Evolutionary conservation across 1,140 invertebrate species (phyloP).

Genomic region (Aleiodes sp.): DNA sequence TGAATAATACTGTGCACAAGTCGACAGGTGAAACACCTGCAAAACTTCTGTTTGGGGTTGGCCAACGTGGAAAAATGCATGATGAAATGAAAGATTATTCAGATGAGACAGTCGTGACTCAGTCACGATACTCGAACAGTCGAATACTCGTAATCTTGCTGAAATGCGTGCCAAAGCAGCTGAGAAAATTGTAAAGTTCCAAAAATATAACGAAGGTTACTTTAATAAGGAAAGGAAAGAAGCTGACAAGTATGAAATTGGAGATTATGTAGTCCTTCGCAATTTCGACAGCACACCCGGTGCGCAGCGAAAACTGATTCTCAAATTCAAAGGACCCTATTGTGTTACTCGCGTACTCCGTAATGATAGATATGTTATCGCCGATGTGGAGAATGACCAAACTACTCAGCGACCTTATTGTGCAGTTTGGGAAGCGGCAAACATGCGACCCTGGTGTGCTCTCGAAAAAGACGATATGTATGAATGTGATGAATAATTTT

Average conservation of each 20-base stretch:
- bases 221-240: slow-evolving; percentile 34
- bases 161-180: neutral
- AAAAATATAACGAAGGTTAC: slow-evolving; percentile 28
- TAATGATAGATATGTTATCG: slow-evolving; percentile 42
- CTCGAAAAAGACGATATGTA: neutral
- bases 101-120: neutral
- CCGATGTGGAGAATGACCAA: slow-evolving; percentile 16
- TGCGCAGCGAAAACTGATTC: slow-evolving; percentile 39
- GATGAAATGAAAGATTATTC: neutral
- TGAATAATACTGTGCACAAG: too few relatives aligned
- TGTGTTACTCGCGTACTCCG: slow-evolving; percentile 33
- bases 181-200: slow-evolving; percentile 12
- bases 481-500: neutral
- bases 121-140: too few relatives aligned
- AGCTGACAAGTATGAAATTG: slow-evolving; percentile 33
- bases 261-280: slow-evolving; percentile 42
- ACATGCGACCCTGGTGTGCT: slow-evolving; percentile 18
- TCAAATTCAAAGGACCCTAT: slow-evolving; percentile 43
- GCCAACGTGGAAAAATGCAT: neutral
- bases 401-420: slow-evolving; percentile 19
- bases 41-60: neutral
- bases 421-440: slow-evolving; percentile 17
- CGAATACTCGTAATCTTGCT: neutral
- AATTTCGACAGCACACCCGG: slow-evolving; percentile 40
- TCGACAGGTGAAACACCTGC: too few relatives aligned